Percentiles rank a stretch among this genome's conserved stretches.
phyloP scores from a whole-genome alignment of 1,140 invertebrate genomes.

The Aphaenogaster floridana region DNA sequence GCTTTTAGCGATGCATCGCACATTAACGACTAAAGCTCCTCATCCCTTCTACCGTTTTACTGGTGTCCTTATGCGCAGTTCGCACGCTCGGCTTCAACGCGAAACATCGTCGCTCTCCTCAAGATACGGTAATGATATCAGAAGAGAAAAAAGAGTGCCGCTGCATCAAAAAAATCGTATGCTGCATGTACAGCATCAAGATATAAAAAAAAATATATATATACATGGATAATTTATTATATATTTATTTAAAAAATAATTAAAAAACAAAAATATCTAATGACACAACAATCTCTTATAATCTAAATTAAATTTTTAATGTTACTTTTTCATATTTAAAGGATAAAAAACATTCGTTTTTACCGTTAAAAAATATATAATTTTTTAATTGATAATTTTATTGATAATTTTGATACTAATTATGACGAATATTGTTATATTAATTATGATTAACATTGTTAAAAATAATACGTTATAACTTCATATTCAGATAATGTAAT shows the following conservation, averaged over 20 bases:
- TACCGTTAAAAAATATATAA: not conserved
- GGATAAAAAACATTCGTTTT: not conserved
- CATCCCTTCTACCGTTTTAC: slow-evolving; percentile 26
- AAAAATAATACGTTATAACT: no score
- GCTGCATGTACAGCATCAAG: not conserved
- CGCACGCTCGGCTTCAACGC: slow-evolving; percentile 50
- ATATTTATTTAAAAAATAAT: not conserved
- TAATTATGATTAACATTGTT: not conserved
- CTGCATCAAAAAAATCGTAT: slow-evolving; percentile 18
- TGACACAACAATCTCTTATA: not conserved
- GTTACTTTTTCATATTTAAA: not conserved
- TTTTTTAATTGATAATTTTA: no score
- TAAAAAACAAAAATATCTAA: not conserved
- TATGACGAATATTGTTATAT: not conserved
- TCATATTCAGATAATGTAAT: no score
- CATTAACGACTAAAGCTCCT: slow-evolving; percentile 72
- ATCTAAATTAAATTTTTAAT: slow-evolving; percentile 16
- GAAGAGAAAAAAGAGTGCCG: slow-evolving; percentile 51
- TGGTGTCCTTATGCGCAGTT: slow-evolving; percentile 55
- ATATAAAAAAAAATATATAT: not conserved
- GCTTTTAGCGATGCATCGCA: slow-evolving; percentile 74
- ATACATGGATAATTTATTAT: not conserved
- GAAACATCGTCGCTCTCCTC: slow-evolving; percentile 64
- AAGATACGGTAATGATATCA: slow-evolving; percentile 71
- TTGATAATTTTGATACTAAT: not conserved